Conservation (phyloP, 1,140 invertebrate species). For the Rhagoletis zephyria region DNA sequence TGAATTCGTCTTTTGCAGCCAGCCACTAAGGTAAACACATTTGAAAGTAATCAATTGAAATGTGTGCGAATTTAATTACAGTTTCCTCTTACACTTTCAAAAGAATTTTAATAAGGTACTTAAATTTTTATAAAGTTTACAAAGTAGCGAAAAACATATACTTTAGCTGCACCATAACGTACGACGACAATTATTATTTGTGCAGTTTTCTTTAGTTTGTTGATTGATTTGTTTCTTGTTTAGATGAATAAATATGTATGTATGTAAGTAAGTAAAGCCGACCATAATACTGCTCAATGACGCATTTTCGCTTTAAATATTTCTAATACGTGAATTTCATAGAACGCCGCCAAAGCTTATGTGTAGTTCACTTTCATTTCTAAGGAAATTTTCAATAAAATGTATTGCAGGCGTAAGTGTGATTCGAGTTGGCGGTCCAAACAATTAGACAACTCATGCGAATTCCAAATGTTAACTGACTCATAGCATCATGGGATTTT, state of each 20-base stretch:
- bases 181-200: neutral
- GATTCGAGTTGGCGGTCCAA: neutral
- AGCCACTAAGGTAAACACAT: too few relatives aligned
- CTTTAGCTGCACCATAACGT: neutral
- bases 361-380: neutral
- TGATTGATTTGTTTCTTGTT: neutral
- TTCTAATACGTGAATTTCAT: too few relatives aligned
- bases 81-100: neutral
- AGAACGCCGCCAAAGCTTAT: neutral
- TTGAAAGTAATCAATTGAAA: neutral
- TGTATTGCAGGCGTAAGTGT: neutral
- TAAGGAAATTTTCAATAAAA: neutral
- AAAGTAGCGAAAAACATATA: neutral
- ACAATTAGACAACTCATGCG: slow-evolving; percentile 18
- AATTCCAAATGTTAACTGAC: neutral
- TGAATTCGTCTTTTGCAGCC: too few relatives aligned
- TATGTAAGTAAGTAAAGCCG: too few relatives aligned
- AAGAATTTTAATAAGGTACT: neutral
- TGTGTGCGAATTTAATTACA: neutral
- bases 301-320: too few relatives aligned
- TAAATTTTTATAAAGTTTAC: too few relatives aligned
- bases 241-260: too few relatives aligned
- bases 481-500: neutral
- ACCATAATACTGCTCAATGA: too few relatives aligned
- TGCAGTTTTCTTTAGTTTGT: neutral